These are phyloP conservation scores for Eutrigla gurnardus DNA, from an alignment of 2,797 vertebrate species.

Conservation along the genomic window DNA sequence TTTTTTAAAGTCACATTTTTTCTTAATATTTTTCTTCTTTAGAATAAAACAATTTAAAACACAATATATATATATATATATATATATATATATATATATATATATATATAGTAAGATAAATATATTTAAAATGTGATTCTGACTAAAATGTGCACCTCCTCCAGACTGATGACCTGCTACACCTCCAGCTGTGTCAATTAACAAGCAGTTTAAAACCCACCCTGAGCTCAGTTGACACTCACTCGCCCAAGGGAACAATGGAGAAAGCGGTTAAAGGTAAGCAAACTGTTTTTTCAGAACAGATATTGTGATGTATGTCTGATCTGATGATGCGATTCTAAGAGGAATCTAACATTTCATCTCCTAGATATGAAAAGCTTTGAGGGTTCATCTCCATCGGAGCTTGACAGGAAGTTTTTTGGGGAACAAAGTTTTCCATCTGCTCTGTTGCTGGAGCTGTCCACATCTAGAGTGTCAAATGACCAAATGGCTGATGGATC, in stretches of 20 bases:
- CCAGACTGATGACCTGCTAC: slow-evolving; percentile 42
- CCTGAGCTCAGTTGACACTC: neutral
- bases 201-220: slow-evolving; percentile 57
- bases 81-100: too few relatives aligned
- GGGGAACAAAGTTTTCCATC: slow-evolving; percentile 74
- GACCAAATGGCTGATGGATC: slow-evolving; percentile 57
- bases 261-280: slow-evolving; percentile 62
- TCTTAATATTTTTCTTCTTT: neutral
- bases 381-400: slow-evolving; percentile 70
- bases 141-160: neutral
- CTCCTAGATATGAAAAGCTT: slow-evolving; percentile 70
- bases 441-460: slow-evolving; percentile 65
- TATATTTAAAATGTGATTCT: too few relatives aligned
- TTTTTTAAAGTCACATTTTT: neutral
- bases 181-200: slow-evolving; percentile 70
- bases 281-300: neutral
- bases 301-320: neutral
- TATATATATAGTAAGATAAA: neutral
- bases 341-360: neutral
- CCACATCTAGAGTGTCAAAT: slow-evolving; percentile 53
- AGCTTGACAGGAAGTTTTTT: slow-evolving; percentile 77
- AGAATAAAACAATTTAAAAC: rapidly evolving
- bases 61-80: neutral
- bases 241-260: slow-evolving; percentile 38
- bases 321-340: neutral